Evolutionary conservation across 2,113 vertebrate species (phyloP), one percentile per base, ranked within the genome.

Genomic region (Machaerirhynchus nigripectus): DNA sequence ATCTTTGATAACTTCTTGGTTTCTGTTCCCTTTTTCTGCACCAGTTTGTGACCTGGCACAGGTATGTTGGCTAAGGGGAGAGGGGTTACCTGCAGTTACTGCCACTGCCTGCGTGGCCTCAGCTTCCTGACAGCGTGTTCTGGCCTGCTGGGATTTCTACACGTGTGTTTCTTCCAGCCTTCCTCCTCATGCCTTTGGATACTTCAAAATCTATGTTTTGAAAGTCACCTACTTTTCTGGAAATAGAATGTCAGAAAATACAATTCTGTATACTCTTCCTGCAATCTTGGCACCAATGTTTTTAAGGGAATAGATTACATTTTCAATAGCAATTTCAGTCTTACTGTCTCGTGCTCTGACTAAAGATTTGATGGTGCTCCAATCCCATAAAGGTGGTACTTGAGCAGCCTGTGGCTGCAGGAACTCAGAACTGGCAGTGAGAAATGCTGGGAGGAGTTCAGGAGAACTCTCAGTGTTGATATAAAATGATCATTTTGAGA

Each of bases 161-260:
- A 9, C 0, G 0, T 7, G 23, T 11, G 0, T 69, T 52, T 60
- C 69, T 81, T 84, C 57, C 70, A 44, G 37, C n/a, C 40, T 31
- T 55, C 22, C 2, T 92, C 27, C 69, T 64, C 5, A 0, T 44
- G 42, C 35, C 60, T 84, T 74, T 47, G 47, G 30, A 70, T 37
- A 49, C 46, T 78, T 80, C 33, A 28, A 74, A 86, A 65, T 55
- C 31, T 74, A 0, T 46, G 15, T 69, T 84, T 88, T 90, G 18
- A 12, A 80, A 67, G n/a, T 39, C 42, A 33, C 0, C 59, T 74
- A 5, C 70, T 65, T 63, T 71, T 81, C 75, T 87, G 47, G 44
- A 74, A 90, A 63, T 26, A 0, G 9, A 87, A 28, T 35, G 24
- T 55, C 39, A 69, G 50, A 69, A 84, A 93, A 55, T 55, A 56